Evolutionary conservation across 2,888 invertebrate species (phyloP), one percentile per base, ranked within the genome.

Genomic region (Cheilosia vulpina): DNA sequence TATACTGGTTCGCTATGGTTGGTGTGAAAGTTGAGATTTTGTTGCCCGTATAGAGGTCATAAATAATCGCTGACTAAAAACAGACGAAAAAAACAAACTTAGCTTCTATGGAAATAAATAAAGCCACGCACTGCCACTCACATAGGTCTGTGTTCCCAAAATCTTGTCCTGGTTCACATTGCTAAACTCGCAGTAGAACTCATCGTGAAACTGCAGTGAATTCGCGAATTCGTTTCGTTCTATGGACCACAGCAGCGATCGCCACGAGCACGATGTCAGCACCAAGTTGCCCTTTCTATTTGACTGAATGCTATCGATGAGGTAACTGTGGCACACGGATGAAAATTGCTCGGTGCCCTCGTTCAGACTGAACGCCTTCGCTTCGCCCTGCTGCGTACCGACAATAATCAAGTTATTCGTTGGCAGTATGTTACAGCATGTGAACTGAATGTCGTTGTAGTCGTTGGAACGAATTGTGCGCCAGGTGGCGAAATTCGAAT

Each of bases 171-270:
- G 97, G 0, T 94, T 92, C 87, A 95, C 92, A 92, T 98, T 98
- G 88, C 97, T 97, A 92, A 98, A 98, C 91, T 98, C 98, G 41
- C 97, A 96, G 91, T 98, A 96, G 88, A 97, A 96, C 88, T 98
- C 98, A 87, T 96, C 95, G 88, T 96, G 95, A 88, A 98, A 94
- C 38, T 95, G 93, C 88, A 95, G 94, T 89, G 96, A 96, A 90
- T 88, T 92, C 27, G 87, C 87, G 87, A 92, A 92, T 69, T 91
- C 91, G 73, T 90, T 91, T 77, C 91, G 89, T 34, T 89, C 89
- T 38, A 92, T 91, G 19, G 90, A 91, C 92, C 92, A 92, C 15
- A 92, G 87, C 11, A 90, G 88, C 55, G 95, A 93, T 90, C 98
- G 95, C 95, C 97, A 98, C 0, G 96, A 95, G 1, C 97, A 96